A percentile compares a stretch with the other conserved stretches of the same genome.
Conservation (phyloP, 2,113 vertebrate species). For the Ophthalmolycus amberensis region DNA sequence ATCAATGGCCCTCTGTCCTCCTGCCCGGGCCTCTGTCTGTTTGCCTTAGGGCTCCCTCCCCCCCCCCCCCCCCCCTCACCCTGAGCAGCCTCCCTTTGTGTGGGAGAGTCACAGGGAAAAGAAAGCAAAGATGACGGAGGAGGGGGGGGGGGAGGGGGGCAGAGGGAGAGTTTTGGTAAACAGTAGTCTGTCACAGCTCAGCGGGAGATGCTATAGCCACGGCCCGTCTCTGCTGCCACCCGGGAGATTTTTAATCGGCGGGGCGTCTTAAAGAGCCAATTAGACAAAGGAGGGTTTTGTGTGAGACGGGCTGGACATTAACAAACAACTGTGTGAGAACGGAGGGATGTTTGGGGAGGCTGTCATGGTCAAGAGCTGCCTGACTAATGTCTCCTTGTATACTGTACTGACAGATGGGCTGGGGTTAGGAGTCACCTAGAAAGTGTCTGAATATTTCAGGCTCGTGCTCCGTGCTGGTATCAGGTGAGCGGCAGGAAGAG, state of each 20-base stretch:
- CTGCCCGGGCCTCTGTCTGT: conserved; percentile 65
- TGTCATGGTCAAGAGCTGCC: conserved; percentile 58
- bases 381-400: conserved; percentile 62
- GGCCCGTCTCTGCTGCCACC: conserved; percentile 39
- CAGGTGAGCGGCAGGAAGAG: conserved; percentile 15
- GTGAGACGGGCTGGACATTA: conserved; percentile 54
- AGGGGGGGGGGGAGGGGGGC: conserved; percentile 7
- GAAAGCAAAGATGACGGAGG: conserved; percentile 69
- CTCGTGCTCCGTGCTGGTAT: conserved; percentile 2
- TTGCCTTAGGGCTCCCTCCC: conserved; percentile 67
- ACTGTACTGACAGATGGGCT: conserved; percentile 56
- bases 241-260: conserved; percentile 58
- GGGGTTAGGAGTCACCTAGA: conserved; percentile 34
- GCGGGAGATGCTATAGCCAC: conserved; percentile 56
- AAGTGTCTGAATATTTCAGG: conserved; percentile 41
- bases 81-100: conserved; percentile 67
- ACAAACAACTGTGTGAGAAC: conserved; percentile 72
- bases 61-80: conserved; percentile 20
- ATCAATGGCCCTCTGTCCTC: conserved; percentile 78
- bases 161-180: conserved; percentile 71
- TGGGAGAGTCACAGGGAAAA: conserved; percentile 65
- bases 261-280: conserved; percentile 66
- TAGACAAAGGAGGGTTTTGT: conserved; percentile 75
- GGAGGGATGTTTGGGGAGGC: conserved; percentile 46
- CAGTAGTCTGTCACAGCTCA: conserved; percentile 75